Conservation (phyloP, 2,888 invertebrate genomes). For the Lasioglossum malachurum region DNA sequence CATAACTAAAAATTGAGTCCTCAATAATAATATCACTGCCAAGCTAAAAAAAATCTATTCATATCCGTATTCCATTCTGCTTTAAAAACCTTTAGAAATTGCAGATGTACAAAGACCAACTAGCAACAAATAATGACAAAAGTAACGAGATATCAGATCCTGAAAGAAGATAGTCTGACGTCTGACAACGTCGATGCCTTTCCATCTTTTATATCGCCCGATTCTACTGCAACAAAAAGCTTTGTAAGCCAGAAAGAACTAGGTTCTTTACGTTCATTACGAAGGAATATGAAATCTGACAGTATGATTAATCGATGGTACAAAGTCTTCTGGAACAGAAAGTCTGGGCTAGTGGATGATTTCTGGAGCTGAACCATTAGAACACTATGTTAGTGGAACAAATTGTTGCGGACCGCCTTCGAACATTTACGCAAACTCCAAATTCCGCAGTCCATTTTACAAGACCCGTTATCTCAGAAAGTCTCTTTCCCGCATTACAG, state of each 20-base stretch:
- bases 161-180: not conserved
- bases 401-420: not conserved
- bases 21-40: not conserved
- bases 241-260: not conserved
- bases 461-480: not conserved
- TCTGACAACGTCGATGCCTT: not conserved
- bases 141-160: not conserved
- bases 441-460: not conserved
- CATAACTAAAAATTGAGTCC: not conserved
- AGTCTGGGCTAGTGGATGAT: not conserved
- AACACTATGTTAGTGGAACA: constrained; percentile 22
- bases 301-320: constrained; percentile 11
- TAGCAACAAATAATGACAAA: not conserved
- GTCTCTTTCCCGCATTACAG: not conserved
- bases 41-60: not conserved
- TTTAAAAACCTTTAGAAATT: not conserved
- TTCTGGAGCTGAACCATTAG: constrained; percentile 17
- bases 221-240: not conserved
- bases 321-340: not conserved
- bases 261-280: not conserved
- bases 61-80: not conserved
- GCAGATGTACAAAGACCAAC: not conserved
- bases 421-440: not conserved
- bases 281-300: not conserved
- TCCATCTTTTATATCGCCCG: not conserved